Evolutionary conservation across 2,888 invertebrate species (phyloP), one percentile per base, ranked within the genome.

Genomic region (Cylloceria caligata): DNA sequence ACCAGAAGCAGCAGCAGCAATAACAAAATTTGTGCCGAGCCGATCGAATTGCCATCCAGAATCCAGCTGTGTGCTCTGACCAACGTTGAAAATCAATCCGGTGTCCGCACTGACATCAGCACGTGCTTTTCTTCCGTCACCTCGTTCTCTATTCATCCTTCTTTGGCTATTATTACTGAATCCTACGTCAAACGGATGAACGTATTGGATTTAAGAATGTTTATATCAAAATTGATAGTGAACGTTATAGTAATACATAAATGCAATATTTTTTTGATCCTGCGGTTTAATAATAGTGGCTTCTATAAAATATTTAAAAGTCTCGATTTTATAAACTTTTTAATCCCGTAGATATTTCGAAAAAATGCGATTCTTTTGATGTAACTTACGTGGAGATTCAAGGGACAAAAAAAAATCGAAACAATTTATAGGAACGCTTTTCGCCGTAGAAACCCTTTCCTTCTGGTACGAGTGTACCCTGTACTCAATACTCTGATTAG

Each of bases 21-120:
- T 60, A 68, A 45, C 65, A 55, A 75, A 71, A 76, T 71, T 76
- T 75, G n/a, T n/a, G 19, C 57, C 65, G 67, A 78, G 52, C 65
- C 72, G 72, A 81, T 73, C 72, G 81, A 77, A 72, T 72, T 30
- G 49, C 67, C 65, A 65, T 39, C 24, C 19, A 52, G 64, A 47
- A 47, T 62, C 36, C 49, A 27, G 19, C 27, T 9, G 36, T 42
- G 42, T 9, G 39, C 57, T 34, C 57, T 45, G 69, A 60, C 39
- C 57, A 89, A 90, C 87, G 88, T 86, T 89, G 88, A 89, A 90
- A 90, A 90, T 89, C 87, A 88, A 90, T 90, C 85, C 86, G 71
- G 39, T n/a, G 42, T 64, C 19, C 64, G 24, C 13, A n/a, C 5
- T 6, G 36, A 24, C 11, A 39, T 64, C 64, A 42, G 64, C 42